Base-by-base conservation (phyloP, 1,140 invertebrate species). In the Drosophila pruinosa region DNA sequence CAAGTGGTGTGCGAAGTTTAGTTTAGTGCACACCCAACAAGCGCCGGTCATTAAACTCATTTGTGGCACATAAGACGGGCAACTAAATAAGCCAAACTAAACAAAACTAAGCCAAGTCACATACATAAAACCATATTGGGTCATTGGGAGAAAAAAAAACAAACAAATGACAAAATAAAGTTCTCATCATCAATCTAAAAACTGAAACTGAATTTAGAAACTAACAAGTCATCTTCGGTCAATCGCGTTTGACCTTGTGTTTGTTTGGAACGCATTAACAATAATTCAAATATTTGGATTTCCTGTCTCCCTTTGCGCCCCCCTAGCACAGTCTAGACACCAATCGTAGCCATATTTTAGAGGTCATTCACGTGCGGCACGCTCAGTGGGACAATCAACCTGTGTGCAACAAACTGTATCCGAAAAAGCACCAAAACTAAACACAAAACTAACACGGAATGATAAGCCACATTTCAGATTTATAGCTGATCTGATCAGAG, bases 181-280 rank as follows among this genome's bases (percentile, higher is more conserved):
- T 74, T 74, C 72, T 47, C 64, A 74, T 61, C 75, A 75, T 77
- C 36, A 77, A 75, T 75, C 75, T 59, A 52, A 74, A 48, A 73
- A 53, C 53, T 41, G 31, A n/a, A n/a, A n/a, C n/a, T n/a, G n/a
- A n/a, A n/a, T n/a, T n/a, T n/a, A n/a, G 0, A 41, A 52, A 48
- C 19, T 26, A 34, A 48, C 57, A 59, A 58, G 21, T 59, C 59
- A 74, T 74, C 70, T 50, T 70, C 74, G 82, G 81, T 85, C 81
- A 83, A 50, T 80, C 57, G 74, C 82, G 77, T 67, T 75, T 82
- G 82, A 78, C 82, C 82, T 89, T 88, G 82, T 56, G 57, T 50
- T 77, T 80, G 76, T 77, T 85, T 80, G 74, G 47, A 64, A 50
- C 72, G 43, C 15, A 45, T 62, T 34, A 34, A 69, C 34, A 64